Percentiles rank a stretch among this genome's conserved stretches.
Conservation (phyloP, 2,888 invertebrate genomes). For the Halictus ligatus region DNA sequence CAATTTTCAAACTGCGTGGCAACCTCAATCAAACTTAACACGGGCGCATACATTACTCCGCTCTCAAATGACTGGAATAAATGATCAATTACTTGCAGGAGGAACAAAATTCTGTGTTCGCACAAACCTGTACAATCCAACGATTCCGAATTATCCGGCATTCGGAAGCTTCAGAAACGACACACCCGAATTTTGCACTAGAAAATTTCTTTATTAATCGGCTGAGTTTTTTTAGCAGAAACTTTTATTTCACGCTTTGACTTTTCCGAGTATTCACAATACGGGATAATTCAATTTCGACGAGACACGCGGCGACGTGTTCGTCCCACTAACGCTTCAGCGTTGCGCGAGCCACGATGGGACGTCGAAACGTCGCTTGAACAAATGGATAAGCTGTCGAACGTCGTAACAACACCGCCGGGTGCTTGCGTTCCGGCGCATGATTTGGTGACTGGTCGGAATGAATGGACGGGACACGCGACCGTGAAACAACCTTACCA, state of each 20-base stretch:
- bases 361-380: background rate
- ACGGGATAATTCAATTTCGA: background rate
- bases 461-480: conserved; percentile 66
- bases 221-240: background rate
- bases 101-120: background rate
- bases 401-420: background rate
- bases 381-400: background rate
- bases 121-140: background rate
- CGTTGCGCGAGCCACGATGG: background rate
- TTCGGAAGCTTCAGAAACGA: background rate
- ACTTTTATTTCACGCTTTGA: background rate
- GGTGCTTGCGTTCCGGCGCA: conserved; percentile 27
- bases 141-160: background rate
- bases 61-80: background rate
- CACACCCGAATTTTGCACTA: background rate
- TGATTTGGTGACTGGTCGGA: conserved; percentile 46
- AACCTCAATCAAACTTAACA: background rate
- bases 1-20: background rate
- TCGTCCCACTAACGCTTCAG: background rate
- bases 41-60: background rate
- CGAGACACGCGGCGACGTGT: background rate
- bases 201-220: background rate
- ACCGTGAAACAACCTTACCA: conserved; percentile 62
- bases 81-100: background rate
- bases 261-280: background rate